A percentile compares a stretch with the other conserved stretches of the same genome.
phyloP scores from a whole-genome alignment of 1,140 invertebrate species.

The Drosophila santomea region DNA sequence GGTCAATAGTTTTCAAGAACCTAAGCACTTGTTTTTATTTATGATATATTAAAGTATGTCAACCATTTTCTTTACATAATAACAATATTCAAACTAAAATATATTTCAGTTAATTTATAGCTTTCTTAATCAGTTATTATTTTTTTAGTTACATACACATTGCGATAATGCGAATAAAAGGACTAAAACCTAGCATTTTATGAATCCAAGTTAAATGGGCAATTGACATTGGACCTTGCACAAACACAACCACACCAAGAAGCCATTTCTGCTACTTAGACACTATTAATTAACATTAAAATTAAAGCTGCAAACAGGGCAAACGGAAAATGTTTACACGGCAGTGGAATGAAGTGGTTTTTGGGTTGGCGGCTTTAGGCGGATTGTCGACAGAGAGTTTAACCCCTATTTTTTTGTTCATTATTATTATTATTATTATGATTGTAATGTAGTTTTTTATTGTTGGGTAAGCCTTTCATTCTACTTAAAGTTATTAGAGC shows the following conservation, averaged over 20 bases:
- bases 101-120: background rate
- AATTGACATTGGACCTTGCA: conserved; percentile 28
- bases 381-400: conserved; percentile 17
- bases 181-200: background rate
- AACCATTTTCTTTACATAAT: too few relatives aligned
- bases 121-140: background rate
- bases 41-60: too few relatives aligned
- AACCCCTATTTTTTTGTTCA: background rate
- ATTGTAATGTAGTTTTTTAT: conserved; percentile 35
- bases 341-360: background rate
- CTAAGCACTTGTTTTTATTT: too few relatives aligned
- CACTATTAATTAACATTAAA: conserved; percentile 25
- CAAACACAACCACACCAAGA: background rate
- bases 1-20: background rate
- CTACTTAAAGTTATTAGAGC: conserved; percentile 71
- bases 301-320: conserved; percentile 20
- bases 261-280: background rate
- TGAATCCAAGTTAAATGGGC: background rate
- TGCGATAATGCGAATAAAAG: too few relatives aligned
- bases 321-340: conserved; percentile 22
- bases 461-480: conserved; percentile 39
- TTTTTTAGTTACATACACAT: background rate
- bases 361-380: conserved; percentile 3
- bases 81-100: too few relatives aligned
- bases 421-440: conserved; percentile 42